Base-by-base conservation (phyloP, 92 coral and sea anemone species). In the Anthopleura xanthogrammica region DNA sequence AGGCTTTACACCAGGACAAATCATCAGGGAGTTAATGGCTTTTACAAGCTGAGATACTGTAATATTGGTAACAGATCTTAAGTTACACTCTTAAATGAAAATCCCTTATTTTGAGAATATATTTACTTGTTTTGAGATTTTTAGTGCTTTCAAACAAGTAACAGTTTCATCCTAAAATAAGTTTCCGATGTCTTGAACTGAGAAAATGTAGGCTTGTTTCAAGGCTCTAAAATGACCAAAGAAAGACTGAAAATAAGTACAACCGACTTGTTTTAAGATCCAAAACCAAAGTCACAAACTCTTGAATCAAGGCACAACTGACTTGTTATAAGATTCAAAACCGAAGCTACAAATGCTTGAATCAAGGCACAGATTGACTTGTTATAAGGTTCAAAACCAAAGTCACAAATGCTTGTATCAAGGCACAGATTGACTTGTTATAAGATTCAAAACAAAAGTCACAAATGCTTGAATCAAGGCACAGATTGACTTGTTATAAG, bases 31-130 rank as follows among this genome's bases (percentile, higher is more conserved):
- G 36, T 29, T 29, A 29, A 29, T 29, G 36, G 36, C 36, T 29
- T 29, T 29, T 29, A 29, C 36, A 29, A 29, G 36, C 36, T 29
- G 36, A 29, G 36, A 29, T 29, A 29, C 36, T 29, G 36, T 29
- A 29, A 29, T 29, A 29, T 29, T 29, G 36, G 36, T 29, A 29
- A 29, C 36, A 29, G 36, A 29, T 29, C 36, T 29, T 29, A 29
- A 29, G 36, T 29, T 11, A 50, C 72, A 88, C 88, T 52, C 88
- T 58, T 58, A 58, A 58, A 58, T 58, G 5, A 58, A 58, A 58
- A 58, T 1, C 64, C 64, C 2, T 58, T 58, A 58, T 58, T 1
- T 58, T 58, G 64, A 58, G 64, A 58, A 58, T 58, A 17, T 58
- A 58, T 58, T 58, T 58, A 58, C 64, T 58, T 58, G 64, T 58